phyloP scores from a whole-genome alignment of 2,113 vertebrate genomes.

The Clarias magur region DNA sequence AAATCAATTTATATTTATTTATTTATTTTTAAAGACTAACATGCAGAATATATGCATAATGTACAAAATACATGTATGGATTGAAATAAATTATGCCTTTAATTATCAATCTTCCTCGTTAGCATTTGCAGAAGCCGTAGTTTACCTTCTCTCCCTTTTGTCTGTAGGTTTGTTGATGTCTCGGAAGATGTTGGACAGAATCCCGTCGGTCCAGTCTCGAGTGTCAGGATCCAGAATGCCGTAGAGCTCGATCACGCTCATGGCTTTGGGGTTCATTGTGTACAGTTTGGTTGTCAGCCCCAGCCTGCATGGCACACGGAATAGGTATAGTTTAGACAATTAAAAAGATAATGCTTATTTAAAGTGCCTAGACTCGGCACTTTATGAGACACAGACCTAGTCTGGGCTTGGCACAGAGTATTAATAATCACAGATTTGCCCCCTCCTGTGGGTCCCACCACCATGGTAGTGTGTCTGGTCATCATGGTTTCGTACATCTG shows the following conservation, averaged over 20 bases:
- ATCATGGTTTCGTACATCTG: constrained; percentile 98
- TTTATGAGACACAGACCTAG: constrained; percentile 74
- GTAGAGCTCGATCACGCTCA: constrained; percentile 93
- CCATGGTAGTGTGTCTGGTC: constrained; percentile 94
- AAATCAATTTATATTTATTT: too few species aligned
- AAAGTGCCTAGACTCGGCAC: too few species aligned
- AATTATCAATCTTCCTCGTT: background rate
- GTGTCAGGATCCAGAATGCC: constrained; percentile 89
- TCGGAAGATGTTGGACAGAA: constrained; percentile 94
- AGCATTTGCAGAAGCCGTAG: background rate
- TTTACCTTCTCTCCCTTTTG: constrained; percentile 88
- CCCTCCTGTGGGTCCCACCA: constrained; percentile 94
- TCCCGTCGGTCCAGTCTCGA: constrained; percentile 94
- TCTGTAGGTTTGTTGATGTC: constrained; percentile 92
- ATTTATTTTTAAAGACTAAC: background rate
- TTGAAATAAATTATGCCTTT: background rate
- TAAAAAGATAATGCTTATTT: background rate
- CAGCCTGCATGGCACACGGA: constrained; percentile 70
- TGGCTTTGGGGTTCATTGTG: constrained; percentile 90
- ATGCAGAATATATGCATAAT: background rate
- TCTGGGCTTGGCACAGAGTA: constrained; percentile 90
- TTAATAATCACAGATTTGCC: constrained; percentile 96
- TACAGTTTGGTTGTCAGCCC: constrained; percentile 86
- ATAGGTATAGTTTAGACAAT: background rate
- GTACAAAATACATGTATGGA: background rate